A percentile compares a stretch with the other conserved stretches of the same genome.
Evolutionary conservation across 2,113 vertebrate genomes (phyloP).

Genomic region (Lepidothrix coronata): DNA sequence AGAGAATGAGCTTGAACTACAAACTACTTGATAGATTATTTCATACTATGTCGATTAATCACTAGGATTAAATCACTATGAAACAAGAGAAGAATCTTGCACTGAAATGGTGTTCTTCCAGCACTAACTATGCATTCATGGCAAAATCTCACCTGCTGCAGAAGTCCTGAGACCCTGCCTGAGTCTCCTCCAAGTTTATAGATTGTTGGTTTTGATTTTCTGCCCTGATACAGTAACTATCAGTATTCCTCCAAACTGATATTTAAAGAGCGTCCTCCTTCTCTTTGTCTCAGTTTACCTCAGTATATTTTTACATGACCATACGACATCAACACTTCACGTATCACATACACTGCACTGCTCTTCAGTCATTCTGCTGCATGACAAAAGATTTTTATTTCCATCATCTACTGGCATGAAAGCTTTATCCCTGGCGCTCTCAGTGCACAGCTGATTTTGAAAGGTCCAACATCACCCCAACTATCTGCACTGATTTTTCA

Average conservation of each 20-base stretch:
- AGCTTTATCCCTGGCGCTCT: not conserved
- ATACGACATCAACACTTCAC: not conserved
- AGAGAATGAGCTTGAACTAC: not conserved
- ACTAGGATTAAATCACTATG: not conserved
- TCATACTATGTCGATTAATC: not conserved
- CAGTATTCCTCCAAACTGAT: not conserved
- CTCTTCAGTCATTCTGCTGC: not conserved
- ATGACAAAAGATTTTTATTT: not conserved
- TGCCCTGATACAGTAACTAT: not conserved
- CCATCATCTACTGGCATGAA: not conserved
- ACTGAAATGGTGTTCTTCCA: not conserved
- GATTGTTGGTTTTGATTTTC: not conserved
- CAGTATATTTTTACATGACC: not conserved
- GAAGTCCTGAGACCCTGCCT: not conserved
- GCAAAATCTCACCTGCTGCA: not conserved
- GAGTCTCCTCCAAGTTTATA: not conserved
- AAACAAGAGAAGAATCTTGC: not conserved
- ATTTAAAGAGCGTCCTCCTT: not conserved
- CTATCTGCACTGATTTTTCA: not conserved
- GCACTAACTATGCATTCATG: not conserved
- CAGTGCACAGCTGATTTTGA: fast-evolving
- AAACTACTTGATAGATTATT: not conserved
- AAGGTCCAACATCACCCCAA: not conserved
- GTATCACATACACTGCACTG: not conserved
- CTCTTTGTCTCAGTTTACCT: not conserved